Evolutionary conservation across 2,797 vertebrate species (phyloP).

Genomic region (Sebastes minor): DNA sequence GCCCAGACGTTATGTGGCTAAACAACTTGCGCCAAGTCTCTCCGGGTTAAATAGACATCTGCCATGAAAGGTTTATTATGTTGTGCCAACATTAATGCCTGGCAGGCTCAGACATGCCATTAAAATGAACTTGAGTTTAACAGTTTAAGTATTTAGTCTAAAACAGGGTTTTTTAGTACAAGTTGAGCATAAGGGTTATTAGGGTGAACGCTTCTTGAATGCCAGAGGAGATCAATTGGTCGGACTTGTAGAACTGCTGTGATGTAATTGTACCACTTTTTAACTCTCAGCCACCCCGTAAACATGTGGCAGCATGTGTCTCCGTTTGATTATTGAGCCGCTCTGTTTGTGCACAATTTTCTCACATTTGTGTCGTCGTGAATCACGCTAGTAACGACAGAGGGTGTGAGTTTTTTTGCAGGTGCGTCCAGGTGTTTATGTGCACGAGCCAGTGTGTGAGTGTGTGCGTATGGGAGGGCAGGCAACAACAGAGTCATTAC

Average conservation of each 20-base stretch:
- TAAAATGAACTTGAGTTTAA: not conserved
- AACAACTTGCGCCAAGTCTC: not conserved
- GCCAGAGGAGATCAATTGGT: not conserved
- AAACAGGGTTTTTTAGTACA: not conserved
- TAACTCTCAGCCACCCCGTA: not conserved
- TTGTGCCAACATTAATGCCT: not conserved
- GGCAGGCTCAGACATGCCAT: not conserved
- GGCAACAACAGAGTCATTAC: slow-evolving; percentile 23
- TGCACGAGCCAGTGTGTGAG: not conserved
- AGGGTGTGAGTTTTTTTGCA: slow-evolving; percentile 16
- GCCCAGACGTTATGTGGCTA: not conserved
- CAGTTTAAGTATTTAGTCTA: not conserved
- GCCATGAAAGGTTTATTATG: not conserved
- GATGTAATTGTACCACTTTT: not conserved
- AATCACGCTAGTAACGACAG: slow-evolving; percentile 3
- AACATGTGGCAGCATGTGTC: slow-evolving; percentile 15
- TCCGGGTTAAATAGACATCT: not conserved
- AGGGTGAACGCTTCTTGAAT: not conserved
- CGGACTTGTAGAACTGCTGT: not conserved
- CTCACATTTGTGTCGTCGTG: slow-evolving; percentile 9
- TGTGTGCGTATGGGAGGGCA: not conserved
- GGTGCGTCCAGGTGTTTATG: slow-evolving; percentile 7
- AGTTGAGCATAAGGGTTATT: not conserved
- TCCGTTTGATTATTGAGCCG: no score
- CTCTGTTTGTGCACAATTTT: slow-evolving; percentile 2